Conservation (phyloP, 2,797 vertebrate genomes). For the Pempheris klunzingeri region DNA sequence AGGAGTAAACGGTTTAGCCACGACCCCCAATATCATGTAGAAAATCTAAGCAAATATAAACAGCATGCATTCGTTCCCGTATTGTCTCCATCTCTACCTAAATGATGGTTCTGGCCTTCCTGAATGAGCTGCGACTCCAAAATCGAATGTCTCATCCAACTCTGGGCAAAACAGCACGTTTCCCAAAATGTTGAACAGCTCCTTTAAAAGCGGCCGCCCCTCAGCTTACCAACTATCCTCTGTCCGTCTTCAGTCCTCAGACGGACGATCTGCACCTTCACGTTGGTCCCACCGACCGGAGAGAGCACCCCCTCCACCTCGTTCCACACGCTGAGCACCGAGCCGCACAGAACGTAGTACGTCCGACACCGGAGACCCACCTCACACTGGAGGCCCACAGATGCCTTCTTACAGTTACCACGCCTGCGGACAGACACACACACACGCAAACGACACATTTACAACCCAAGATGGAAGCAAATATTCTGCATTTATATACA, state of each 20-base stretch:
- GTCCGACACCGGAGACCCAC: conserved; percentile 95
- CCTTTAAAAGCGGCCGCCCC: not conserved
- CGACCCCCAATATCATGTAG: no score
- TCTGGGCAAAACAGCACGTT: not conserved
- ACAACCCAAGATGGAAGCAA: not conserved
- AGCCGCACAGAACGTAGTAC: conserved; percentile 96
- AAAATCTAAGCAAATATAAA: no score
- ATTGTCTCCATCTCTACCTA: no score
- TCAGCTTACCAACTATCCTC: conserved; percentile 93
- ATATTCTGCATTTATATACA: no score
- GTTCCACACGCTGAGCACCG: conserved; percentile 98
- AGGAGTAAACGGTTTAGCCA: no score
- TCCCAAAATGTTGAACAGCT: not conserved
- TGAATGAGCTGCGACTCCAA: no score
- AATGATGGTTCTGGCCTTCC: no score
- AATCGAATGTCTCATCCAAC: no score
- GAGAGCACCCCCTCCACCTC: conserved; percentile 97
- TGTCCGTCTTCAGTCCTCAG: conserved; percentile 96
- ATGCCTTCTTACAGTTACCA: conserved; percentile 97
- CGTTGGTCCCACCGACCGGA: conserved; percentile 95
- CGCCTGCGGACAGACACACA: conserved; percentile 83
- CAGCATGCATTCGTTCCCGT: no score
- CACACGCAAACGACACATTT: not conserved
- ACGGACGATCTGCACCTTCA: conserved; percentile 98
- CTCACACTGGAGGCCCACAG: conserved; percentile 94